Conservation (phyloP, 2,888 invertebrate species). For the Eudasyphora cyanicolor region DNA sequence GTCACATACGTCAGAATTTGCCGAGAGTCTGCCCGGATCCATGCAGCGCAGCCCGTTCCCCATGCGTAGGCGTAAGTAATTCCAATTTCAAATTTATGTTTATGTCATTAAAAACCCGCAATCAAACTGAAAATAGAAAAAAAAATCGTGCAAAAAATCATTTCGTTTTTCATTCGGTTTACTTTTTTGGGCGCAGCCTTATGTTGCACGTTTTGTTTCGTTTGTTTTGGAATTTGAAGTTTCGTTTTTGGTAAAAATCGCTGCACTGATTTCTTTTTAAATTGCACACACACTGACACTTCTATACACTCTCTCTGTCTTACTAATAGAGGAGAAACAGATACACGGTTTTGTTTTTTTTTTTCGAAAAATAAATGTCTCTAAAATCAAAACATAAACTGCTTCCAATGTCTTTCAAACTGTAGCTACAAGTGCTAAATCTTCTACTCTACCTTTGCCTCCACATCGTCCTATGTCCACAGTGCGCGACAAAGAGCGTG, state of each 20-base stretch:
- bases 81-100: slow-evolving; percentile 48
- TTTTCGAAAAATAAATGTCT: slow-evolving; percentile 16
- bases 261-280: slow-evolving; percentile 41
- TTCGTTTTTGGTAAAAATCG: background rate
- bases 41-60: slow-evolving; percentile 93
- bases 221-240: background rate
- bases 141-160: slow-evolving; percentile 35
- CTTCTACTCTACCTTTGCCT: slow-evolving; percentile 90
- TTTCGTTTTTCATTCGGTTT: slow-evolving; percentile 33
- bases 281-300: slow-evolving; percentile 15
- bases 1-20: slow-evolving; percentile 85
- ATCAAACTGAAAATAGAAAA: background rate
- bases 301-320: too few relatives aligned
- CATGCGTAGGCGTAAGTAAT: slow-evolving; percentile 90
- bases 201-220: slow-evolving; percentile 15
- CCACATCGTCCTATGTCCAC: slow-evolving; percentile 84
- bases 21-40: slow-evolving; percentile 91
- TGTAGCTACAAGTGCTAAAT: slow-evolving; percentile 86
- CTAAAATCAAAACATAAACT: background rate
- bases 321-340: background rate
- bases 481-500: slow-evolving; percentile 81
- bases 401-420: slow-evolving; percentile 77
- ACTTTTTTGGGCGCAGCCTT: background rate
- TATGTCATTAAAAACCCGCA: background rate
- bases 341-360: background rate